phyloP scores from a whole-genome alignment of 2,797 vertebrate species.

The Ceryle rudis region DNA sequence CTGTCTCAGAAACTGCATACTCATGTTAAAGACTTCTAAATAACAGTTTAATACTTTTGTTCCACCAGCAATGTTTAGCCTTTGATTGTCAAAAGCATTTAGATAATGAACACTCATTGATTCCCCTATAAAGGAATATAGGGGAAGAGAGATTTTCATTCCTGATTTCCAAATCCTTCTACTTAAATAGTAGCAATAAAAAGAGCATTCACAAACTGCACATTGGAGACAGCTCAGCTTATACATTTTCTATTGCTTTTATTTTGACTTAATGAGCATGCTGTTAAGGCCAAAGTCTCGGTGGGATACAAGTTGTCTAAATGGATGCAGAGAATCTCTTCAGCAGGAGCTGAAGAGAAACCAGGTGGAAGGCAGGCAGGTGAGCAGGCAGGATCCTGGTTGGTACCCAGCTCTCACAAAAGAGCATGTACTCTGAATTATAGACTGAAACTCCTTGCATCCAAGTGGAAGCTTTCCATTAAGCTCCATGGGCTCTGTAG shows the following conservation, averaged over 20 bases:
- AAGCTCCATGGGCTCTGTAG: background rate
- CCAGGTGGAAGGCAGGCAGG: background rate
- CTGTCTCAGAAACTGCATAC: background rate
- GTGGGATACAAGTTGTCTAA: background rate
- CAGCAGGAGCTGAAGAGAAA: background rate
- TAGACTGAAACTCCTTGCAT: fast-evolving
- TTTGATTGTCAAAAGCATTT: slow-evolving; percentile 20
- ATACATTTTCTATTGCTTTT: background rate
- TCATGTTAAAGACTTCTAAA: background rate
- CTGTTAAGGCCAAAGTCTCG: background rate
- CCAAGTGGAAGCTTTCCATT: background rate
- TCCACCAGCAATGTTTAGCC: background rate
- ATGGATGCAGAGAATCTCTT: background rate
- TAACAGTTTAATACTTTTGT: background rate
- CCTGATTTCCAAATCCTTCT: background rate
- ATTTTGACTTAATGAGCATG: slow-evolving; percentile 1
- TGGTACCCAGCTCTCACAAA: background rate
- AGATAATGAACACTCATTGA: background rate
- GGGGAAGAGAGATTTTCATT: background rate
- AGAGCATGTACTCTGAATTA: background rate
- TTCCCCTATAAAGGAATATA: background rate
- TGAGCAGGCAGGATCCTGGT: background rate
- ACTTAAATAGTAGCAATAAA: background rate
- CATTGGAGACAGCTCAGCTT: background rate
- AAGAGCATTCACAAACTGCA: background rate